Evolutionary conservation across 2,797 vertebrate species (phyloP), one percentile per base, ranked within the genome.

Genomic region (Eospalax fontanierii): DNA sequence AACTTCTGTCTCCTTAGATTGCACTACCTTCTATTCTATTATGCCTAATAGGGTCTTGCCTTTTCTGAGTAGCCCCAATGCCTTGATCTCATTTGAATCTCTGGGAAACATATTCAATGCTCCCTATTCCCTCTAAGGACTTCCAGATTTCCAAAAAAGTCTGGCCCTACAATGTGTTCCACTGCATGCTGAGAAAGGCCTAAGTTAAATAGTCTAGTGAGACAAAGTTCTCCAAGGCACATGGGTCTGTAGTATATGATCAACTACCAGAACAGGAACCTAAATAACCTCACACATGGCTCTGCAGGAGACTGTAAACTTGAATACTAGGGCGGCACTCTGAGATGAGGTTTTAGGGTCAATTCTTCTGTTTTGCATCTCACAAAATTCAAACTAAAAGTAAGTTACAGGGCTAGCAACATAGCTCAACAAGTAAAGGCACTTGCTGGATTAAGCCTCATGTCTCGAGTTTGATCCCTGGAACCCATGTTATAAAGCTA

Each of bases 361-460:
- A 91, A 81, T 57, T 75, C 21, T 46, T 57, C 89, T 79, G 46
- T 76, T 87, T 73, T 57, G 3, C 21, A 38, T 89, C 76, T 91
- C 54, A 89, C 33, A 91, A 89, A 84, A 84, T 76, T 93, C 14
- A 66, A 87, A 76, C 43, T 74, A 76, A 75, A 86, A 90, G 35
- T 40, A 59, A 57, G 19, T 63, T 83, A 50, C 26, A 90, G 57
- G 86, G 59, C 59, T 24, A 61, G 59, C 18, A 24, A 61, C 18
- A 19, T 61, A 61, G 21, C 19, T 61, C 59, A 61, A 21, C 59
- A 61, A 21, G 59, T 61, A 61, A 61, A 61, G 59, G 59, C 59
- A 61, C 59, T 61, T 61, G 59, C 18, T 61, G 18, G 18, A 61
- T n/a, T 61, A 61, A 61, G 22, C 59, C 59, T 61, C 18, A 22